Evolutionary conservation across 2,113 vertebrate species (phyloP).

Genomic region (Ellobius talpinus): DNA sequence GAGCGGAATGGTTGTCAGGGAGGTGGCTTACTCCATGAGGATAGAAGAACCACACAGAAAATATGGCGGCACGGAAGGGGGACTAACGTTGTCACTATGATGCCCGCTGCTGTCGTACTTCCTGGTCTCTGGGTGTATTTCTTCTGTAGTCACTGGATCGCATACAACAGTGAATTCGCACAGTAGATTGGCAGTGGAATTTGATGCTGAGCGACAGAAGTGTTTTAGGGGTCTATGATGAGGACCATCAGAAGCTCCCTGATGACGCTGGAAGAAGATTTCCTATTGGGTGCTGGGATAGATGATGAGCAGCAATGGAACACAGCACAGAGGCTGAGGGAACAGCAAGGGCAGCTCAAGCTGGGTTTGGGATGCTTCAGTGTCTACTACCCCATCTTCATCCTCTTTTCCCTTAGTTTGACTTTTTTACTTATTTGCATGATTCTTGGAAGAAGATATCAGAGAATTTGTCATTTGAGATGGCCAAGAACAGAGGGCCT

Average conservation of each 20-base stretch:
- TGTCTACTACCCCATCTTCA: background rate
- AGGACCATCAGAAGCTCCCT: background rate
- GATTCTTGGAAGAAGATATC: conserved; percentile 18
- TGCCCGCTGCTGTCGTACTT: background rate
- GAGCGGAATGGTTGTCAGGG: background rate
- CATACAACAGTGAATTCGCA: background rate
- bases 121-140: background rate
- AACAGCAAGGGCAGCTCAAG: background rate
- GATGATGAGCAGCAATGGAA: background rate
- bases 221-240: background rate
- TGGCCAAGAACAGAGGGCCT: background rate
- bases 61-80: background rate
- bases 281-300: background rate
- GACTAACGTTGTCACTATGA: accelerated
- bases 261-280: background rate
- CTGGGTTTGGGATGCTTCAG: background rate
- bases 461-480: background rate
- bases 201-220: background rate
- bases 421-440: conserved; percentile 21
- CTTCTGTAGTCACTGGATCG: background rate
- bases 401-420: background rate
- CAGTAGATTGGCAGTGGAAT: background rate
- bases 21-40: background rate
- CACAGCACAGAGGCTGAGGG: background rate
- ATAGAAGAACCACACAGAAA: background rate